A percentile compares a stretch with the other conserved stretches of the same genome.
Evolutionary conservation across 2,888 invertebrate genomes (phyloP).

Genomic region (Frankliniella intonsa): DNA sequence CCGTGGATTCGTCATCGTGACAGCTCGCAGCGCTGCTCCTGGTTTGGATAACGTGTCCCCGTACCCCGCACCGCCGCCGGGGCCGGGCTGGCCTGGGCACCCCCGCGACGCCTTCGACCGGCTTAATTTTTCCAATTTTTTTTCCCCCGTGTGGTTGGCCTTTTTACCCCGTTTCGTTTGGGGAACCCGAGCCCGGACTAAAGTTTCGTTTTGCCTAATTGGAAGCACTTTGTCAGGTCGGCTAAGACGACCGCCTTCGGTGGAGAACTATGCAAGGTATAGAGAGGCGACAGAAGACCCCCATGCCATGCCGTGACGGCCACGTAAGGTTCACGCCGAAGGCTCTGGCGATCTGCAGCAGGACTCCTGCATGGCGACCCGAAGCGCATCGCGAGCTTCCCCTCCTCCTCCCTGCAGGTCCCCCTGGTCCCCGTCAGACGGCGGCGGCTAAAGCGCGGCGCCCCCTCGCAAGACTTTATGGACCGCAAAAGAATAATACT

Average conservation of each 20-base stretch:
- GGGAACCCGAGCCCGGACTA: neutral
- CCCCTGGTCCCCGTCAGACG: neutral
- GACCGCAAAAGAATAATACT: constrained; percentile 19
- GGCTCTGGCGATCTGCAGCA: no score
- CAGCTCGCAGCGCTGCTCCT: neutral
- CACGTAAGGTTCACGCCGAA: no score
- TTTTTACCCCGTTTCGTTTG: no score
- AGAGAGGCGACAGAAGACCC: neutral
- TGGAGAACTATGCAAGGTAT: neutral
- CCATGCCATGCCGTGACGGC: no score
- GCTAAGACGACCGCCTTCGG: neutral
- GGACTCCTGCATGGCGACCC: no score
- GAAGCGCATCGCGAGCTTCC: neutral
- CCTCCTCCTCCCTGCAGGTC: neutral
- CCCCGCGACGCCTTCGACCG: no score
- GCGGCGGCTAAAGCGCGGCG: neutral
- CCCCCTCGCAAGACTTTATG: neutral
- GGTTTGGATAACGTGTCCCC: neutral
- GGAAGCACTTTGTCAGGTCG: constrained; percentile 7
- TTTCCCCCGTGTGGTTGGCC: no score
- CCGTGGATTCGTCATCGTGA: neutral
- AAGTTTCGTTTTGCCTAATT: constrained; percentile 23
- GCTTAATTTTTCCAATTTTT: no score
- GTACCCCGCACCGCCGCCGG: no score
- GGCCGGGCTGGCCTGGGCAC: no score